Evolutionary conservation across 2,113 vertebrate genomes (phyloP).

Genomic region (Sminthopsis crassicaudata): DNA sequence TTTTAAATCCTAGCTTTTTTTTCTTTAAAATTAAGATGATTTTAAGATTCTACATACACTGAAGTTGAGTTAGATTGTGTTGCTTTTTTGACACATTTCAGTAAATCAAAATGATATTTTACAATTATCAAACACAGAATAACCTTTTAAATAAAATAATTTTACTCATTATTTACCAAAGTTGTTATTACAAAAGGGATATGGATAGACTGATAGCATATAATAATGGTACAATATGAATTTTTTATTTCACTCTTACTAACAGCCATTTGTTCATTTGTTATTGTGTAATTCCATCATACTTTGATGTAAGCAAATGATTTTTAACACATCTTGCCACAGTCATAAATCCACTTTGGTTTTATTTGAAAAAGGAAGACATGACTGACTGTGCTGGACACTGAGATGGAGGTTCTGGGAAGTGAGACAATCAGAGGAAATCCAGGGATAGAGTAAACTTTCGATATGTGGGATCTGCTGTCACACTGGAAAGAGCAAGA

Average conservation of each 20-base stretch:
- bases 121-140: not conserved
- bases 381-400: not conserved
- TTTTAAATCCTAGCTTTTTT: not conserved
- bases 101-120: not conserved
- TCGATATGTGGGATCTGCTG: not conserved
- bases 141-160: not conserved
- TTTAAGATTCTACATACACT: not conserved
- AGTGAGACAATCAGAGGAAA: not conserved
- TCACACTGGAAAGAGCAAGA: not conserved
- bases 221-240: not conserved
- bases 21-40: not conserved
- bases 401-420: not conserved
- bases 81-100: not conserved
- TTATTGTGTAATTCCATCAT: not conserved
- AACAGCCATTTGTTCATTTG: not conserved
- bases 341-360: not conserved
- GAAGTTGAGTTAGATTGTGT: no score
- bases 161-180: not conserved
- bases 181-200: not conserved
- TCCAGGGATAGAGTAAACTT: not conserved
- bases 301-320: not conserved
- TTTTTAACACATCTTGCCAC: not conserved
- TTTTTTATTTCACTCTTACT: not conserved
- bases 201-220: not conserved
- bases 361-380: not conserved